A percentile compares a stretch with the other conserved stretches of the same genome.
phyloP scores from a whole-genome alignment of 1,140 invertebrate genomes.

The Zaprionus africanus region DNA sequence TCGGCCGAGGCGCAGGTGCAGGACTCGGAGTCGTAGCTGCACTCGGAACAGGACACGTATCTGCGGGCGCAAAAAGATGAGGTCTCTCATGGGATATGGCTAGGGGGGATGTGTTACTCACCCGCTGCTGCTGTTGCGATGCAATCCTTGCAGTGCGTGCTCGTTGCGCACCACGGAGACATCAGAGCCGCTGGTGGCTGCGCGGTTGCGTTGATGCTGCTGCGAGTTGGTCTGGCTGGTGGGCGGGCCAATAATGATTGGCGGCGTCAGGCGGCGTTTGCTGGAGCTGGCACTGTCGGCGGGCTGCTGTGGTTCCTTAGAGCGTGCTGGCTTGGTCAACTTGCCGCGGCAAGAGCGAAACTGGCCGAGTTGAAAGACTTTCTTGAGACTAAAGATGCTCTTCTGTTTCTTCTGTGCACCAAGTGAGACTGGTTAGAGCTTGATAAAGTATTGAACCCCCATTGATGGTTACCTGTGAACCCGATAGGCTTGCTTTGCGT shows the following conservation, averaged over 20 bases:
- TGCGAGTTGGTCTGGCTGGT: constrained; percentile 55
- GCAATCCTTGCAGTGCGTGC: constrained; percentile 85
- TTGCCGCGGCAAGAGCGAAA: constrained; percentile 80
- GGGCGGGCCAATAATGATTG: constrained; percentile 60
- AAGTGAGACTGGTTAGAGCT: not conserved
- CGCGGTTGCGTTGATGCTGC: constrained; percentile 65
- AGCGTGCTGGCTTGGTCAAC: constrained; percentile 41
- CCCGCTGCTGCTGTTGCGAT: constrained; percentile 89
- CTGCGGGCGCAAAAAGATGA: constrained; percentile 28
- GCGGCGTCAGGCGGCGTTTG: constrained; percentile 58
- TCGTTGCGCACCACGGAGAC: constrained; percentile 79
- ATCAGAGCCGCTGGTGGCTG: constrained; percentile 81
- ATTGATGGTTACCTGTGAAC: constrained; percentile 58
- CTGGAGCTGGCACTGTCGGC: constrained; percentile 35
- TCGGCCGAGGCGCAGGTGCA: constrained; percentile 90
- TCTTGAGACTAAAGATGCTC: constrained; percentile 86
- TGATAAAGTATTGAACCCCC: not conserved
- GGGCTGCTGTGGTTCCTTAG: constrained; percentile 47
- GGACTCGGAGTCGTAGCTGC: constrained; percentile 91
- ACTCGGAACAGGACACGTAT: constrained; percentile 94
- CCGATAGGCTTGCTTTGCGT: constrained; percentile 84
- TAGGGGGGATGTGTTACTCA: constrained; percentile 42
- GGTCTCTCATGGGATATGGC: not conserved
- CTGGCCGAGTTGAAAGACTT: constrained; percentile 79
- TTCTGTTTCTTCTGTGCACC: constrained; percentile 85